These are phyloP conservation scores for Cryptotermes secundus DNA, from an alignment of 1,140 invertebrate species.

Conservation along the genomic window DNA sequence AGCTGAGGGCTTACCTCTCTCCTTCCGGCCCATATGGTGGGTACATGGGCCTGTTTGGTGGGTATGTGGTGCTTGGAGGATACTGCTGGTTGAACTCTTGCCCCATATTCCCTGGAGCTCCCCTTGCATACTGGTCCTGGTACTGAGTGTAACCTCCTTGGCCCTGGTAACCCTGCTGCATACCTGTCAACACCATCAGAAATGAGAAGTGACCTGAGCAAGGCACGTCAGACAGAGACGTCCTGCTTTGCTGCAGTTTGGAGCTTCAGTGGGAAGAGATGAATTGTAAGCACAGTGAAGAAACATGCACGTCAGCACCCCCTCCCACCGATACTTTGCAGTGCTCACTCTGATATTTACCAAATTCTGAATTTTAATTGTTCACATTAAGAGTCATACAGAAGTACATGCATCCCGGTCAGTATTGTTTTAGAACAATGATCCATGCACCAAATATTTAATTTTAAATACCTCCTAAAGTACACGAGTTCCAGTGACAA, in stretches of 20 bases:
- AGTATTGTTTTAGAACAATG: too few species aligned
- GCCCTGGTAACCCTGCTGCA: conserved; percentile 57
- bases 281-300: too few species aligned
- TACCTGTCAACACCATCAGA: conserved; percentile 36
- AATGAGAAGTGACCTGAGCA: background rate
- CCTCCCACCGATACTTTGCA: too few species aligned
- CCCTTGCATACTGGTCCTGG: conserved; percentile 53
- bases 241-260: background rate
- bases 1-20: conserved; percentile 54
- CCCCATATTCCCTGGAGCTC: conserved; percentile 36
- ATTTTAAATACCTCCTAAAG: too few species aligned
- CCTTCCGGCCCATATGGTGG: conserved; percentile 54
- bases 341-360: too few species aligned
- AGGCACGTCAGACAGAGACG: background rate
- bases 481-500: too few species aligned
- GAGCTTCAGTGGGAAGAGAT: too few species aligned
- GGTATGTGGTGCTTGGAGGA: conserved; percentile 56
- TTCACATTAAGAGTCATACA: too few species aligned
- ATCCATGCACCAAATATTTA: too few species aligned
- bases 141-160: conserved; percentile 55
- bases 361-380: too few species aligned
- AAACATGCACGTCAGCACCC: background rate
- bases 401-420: too few species aligned
- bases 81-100: conserved; percentile 48
- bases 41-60: conserved; percentile 66